Base-by-base conservation (phyloP, 1,140 invertebrate genomes). In the Sitophilus oryzae region DNA sequence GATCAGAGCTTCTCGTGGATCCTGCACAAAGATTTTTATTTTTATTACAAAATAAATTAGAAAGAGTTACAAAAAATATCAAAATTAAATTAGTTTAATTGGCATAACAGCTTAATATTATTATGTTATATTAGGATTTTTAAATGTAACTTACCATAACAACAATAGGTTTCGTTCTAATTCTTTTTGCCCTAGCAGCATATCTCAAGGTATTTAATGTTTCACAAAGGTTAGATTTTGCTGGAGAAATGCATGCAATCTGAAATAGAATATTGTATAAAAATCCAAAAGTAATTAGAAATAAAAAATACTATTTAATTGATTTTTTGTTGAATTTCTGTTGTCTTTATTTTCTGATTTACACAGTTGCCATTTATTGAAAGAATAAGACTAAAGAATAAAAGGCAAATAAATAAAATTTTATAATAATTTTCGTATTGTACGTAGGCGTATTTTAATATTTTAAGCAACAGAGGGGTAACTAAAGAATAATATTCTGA, bases 111-210 rank as follows among this genome's bases (percentile, higher is more conserved):
- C n/a, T n/a, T n/a, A n/a, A n/a, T n/a, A n/a, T n/a, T n/a, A n/a
- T n/a, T n/a, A n/a, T n/a, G n/a, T n/a, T n/a, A n/a, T n/a, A n/a
- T n/a, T n/a, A n/a, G n/a, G n/a, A n/a, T n/a, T n/a, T n/a, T n/a
- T n/a, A n/a, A n/a, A n/a, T n/a, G n/a, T n/a, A n/a, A n/a, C n/a
- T 78, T 75, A 92, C 91, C 91, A 96, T 95, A 70, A 91, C 83
- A n/a, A 93, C 84, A 35, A 93, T 82, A 0, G 91, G 91, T 69
- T 93, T 93, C 0, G 89, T 91, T 63, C 85, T 82, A 48, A 94
- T 93, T 66, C 84, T 84, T 72, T 93, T 93, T 0, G 91, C 89
- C 62, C 91, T 72, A 0, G 88, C 83, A 0, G 91, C 91, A 74
- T 93, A 94, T 10, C 90, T 75, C 2, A 98, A 75, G 0, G 95